Evolutionary conservation across 2,888 invertebrate genomes (phyloP).

Genomic region (Nezara viridula): DNA sequence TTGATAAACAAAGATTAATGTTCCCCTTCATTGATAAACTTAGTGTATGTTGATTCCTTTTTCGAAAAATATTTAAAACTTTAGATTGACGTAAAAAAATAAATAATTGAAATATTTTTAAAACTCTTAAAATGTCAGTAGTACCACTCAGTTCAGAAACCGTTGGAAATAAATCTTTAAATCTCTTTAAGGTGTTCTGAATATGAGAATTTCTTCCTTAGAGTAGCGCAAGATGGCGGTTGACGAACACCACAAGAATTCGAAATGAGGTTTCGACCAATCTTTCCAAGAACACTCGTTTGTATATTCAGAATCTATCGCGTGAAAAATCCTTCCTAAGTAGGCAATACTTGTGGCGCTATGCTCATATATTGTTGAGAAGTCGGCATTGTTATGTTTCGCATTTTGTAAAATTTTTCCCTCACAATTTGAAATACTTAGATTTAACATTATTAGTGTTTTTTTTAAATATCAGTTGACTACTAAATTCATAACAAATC

Average conservation of each 20-base stretch:
- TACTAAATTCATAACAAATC: too few relatives aligned
- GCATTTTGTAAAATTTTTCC: not conserved
- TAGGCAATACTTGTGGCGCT: constrained; percentile 26
- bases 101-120: not conserved
- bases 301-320: constrained; percentile 39
- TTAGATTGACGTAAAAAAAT: too few relatives aligned
- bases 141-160: not conserved
- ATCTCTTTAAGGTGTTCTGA: constrained; percentile 42
- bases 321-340: constrained; percentile 48
- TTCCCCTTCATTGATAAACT: too few relatives aligned
- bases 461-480: too few relatives aligned
- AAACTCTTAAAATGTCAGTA: not conserved
- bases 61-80: too few relatives aligned
- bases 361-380: too few relatives aligned
- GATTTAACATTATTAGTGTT: too few relatives aligned
- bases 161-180: not conserved
- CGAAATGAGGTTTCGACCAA: constrained; percentile 50
- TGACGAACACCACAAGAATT: constrained; percentile 49
- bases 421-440: not conserved
- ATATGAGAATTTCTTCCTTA: constrained; percentile 38
- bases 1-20: too few relatives aligned
- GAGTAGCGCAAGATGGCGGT: constrained; percentile 47
- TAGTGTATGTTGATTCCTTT: too few relatives aligned
- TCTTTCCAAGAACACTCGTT: constrained; percentile 29
- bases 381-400: not conserved